Percentiles rank a stretch among this genome's conserved stretches.
Conservation (phyloP, 2,797 vertebrate genomes). For the Simalia tracyae region DNA sequence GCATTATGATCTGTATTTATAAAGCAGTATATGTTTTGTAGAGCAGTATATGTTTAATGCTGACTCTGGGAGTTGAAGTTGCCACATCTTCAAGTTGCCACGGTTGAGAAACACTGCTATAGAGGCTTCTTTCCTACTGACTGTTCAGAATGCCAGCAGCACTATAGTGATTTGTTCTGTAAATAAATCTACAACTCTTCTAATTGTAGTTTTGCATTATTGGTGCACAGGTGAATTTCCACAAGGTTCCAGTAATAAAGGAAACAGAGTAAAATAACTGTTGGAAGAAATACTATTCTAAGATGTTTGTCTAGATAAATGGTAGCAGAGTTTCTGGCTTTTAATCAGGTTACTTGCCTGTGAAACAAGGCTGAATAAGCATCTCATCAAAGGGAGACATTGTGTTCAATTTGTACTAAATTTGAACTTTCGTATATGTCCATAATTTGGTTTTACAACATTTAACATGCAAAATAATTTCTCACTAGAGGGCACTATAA, state of each 20-base stretch:
- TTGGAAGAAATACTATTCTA: background rate
- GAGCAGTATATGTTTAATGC: background rate
- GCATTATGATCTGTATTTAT: background rate
- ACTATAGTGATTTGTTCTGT: background rate
- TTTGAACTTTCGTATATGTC: background rate
- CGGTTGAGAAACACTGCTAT: too few relatives aligned
- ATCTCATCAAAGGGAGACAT: background rate
- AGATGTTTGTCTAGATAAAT: background rate
- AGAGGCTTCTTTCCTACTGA: background rate
- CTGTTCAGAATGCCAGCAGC: background rate
- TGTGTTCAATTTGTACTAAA: background rate
- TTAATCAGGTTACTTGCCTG: background rate
- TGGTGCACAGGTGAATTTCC: background rate
- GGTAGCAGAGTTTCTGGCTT: background rate
- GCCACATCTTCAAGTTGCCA: background rate
- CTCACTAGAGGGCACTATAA: conserved; percentile 24
- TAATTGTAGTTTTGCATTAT: background rate
- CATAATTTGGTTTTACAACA: background rate
- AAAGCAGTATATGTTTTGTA: too few relatives aligned
- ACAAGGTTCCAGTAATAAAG: background rate
- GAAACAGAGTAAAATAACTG: background rate
- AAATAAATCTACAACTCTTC: background rate
- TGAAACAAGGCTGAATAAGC: background rate
- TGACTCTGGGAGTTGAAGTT: background rate
- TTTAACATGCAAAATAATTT: background rate